These are phyloP conservation scores for Lobophora halterata DNA, from an alignment of 2,888 invertebrate genomes.

Conservation along the genomic window DNA sequence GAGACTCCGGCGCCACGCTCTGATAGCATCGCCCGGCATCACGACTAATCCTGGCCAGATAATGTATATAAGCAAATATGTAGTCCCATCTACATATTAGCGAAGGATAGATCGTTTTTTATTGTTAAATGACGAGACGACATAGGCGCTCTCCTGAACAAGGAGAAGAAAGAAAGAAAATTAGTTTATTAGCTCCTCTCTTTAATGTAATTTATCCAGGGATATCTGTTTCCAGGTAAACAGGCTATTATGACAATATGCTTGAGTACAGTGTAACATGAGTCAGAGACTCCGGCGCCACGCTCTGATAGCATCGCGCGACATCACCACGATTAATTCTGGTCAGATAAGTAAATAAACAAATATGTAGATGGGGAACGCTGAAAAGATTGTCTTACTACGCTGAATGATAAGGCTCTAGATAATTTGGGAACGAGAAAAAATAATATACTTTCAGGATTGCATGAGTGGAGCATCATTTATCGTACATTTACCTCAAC, in stretches of 20 bases:
- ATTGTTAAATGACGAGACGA: too few species aligned
- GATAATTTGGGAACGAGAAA: not conserved
- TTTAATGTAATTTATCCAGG: slow-evolving; percentile 5
- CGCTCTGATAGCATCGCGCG: slow-evolving; percentile 30
- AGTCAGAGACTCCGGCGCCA: slow-evolving; percentile 27
- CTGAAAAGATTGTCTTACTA: slow-evolving; percentile 3
- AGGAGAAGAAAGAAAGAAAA: too few species aligned
- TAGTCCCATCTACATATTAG: too few species aligned
- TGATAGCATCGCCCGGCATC: slow-evolving; percentile 29
- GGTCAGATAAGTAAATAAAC: slow-evolving; percentile 18
- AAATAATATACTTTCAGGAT: not conserved
- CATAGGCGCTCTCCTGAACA: too few species aligned
- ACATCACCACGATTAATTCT: slow-evolving; percentile 24
- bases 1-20: slow-evolving; percentile 27
- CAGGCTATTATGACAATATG: slow-evolving; percentile 7
- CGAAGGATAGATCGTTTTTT: too few species aligned
- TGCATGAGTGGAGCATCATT: slow-evolving; percentile 11
- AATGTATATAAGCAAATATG: too few species aligned
- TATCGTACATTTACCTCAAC: slow-evolving; percentile 27
- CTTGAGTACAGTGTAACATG: slow-evolving; percentile 16
- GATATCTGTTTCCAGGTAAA: slow-evolving; percentile 2
- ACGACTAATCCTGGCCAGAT: slow-evolving; percentile 21
- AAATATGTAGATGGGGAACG: slow-evolving; percentile 16
- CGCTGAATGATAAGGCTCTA: not conserved
- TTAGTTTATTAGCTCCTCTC: too few species aligned